A percentile compares a stretch with the other conserved stretches of the same genome.
These are phyloP conservation scores for Smithornis capensis DNA, from an alignment of 2,113 vertebrate species.

Conservation along the genomic window DNA sequence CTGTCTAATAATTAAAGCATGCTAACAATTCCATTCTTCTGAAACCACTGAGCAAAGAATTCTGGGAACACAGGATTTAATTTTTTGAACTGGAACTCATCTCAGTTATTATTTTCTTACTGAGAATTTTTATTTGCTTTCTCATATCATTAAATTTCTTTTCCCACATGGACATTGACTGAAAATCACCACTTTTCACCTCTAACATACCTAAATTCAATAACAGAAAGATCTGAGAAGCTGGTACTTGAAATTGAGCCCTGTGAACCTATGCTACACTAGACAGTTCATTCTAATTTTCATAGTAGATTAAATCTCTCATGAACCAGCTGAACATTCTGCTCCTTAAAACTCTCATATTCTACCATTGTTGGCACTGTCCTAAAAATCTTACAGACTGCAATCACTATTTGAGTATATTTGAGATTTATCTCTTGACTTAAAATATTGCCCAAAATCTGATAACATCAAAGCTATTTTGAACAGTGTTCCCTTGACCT, in stretches of 20 bases:
- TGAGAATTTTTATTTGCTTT: neutral
- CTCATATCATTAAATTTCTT: neutral
- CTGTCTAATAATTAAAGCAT: neutral
- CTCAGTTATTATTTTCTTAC: neutral
- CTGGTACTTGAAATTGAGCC: neutral
- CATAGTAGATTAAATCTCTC: neutral
- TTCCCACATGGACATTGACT: neutral
- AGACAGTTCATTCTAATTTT: neutral
- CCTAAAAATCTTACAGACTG: neutral
- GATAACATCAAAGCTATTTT: neutral
- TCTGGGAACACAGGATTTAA: neutral
- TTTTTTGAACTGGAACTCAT: neutral
- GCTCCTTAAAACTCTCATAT: neutral
- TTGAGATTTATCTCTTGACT: neutral
- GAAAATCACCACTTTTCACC: neutral
- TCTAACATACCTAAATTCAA: neutral
- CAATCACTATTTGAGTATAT: neutral
- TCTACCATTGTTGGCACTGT: neutral
- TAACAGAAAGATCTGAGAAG: neutral
- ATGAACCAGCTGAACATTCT: neutral
- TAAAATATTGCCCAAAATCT: neutral
- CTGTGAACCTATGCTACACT: neutral
- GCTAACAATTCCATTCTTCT: neutral
- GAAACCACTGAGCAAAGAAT: neutral
- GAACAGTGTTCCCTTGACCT: neutral